phyloP scores from a whole-genome alignment of 1,140 invertebrate genomes.

The Ditylenchus dipsaci region DNA sequence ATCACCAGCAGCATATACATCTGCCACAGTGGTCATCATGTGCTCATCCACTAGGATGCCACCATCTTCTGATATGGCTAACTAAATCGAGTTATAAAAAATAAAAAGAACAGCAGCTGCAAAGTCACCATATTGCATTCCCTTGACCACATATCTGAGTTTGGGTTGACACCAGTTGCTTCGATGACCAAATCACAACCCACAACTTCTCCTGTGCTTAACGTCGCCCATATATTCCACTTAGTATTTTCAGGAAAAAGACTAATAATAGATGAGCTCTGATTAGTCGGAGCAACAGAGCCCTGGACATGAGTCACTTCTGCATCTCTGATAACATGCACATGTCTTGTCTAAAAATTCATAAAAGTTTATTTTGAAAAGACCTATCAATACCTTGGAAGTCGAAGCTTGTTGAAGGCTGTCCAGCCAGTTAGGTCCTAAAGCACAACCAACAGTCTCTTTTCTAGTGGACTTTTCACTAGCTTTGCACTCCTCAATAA shows the following conservation, averaged over 20 bases:
- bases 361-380: background rate
- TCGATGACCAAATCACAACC: conserved; percentile 87
- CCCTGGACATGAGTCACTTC: conserved; percentile 9
- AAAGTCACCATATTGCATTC: conserved; percentile 38
- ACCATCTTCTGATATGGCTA: conserved; percentile 60
- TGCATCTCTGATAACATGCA: conserved; percentile 27
- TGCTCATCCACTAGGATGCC: conserved; percentile 74
- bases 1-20: conserved; percentile 91
- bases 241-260: conserved; percentile 2
- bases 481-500: background rate
- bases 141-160: conserved; percentile 46
- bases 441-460: conserved; percentile 20
- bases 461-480: background rate
- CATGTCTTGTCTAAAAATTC: conserved; percentile 17
- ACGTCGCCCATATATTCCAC: conserved; percentile 14
- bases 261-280: background rate
- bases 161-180: conserved; percentile 84
- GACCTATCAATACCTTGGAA: background rate
- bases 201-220: conserved; percentile 53
- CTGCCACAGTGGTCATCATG: conserved; percentile 73
- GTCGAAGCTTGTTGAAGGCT: conserved; percentile 10
- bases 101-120: too few species aligned
- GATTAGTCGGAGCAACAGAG: background rate
- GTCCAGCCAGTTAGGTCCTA: conserved; percentile 42
- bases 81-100: too few species aligned